Conservation (phyloP, 2,113 vertebrate genomes). For the Macrotus californicus region DNA sequence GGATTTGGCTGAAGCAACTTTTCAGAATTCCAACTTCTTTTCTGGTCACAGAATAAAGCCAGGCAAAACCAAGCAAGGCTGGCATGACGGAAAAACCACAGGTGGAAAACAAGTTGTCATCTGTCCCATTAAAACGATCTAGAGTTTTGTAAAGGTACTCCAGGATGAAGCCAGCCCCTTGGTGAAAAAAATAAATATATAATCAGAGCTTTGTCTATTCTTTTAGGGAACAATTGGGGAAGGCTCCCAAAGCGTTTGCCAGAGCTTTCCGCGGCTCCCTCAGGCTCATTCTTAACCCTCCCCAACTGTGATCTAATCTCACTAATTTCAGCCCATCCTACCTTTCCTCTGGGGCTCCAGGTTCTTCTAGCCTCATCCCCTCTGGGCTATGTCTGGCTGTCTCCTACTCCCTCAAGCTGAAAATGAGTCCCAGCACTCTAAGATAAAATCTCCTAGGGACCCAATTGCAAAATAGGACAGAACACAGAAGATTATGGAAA, state of each 20-base stretch:
- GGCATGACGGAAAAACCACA: background rate
- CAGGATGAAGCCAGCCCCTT: background rate
- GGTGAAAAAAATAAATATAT: background rate
- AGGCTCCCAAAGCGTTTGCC: background rate
- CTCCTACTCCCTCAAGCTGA: background rate
- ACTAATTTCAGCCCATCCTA: no score
- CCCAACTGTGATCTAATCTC: background rate
- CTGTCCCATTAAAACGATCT: background rate
- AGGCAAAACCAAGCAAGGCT: slow-evolving; percentile 9
- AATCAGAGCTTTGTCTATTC: background rate
- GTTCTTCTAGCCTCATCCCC: background rate
- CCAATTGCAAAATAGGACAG: background rate
- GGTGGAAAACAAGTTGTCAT: slow-evolving; percentile 15
- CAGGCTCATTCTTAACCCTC: background rate
- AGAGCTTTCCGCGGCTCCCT: background rate
- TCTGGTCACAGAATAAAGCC: slow-evolving; percentile 32
- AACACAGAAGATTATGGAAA: background rate
- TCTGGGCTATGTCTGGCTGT: background rate
- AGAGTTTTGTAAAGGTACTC: background rate
- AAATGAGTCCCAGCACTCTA: background rate
- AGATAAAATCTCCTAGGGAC: background rate
- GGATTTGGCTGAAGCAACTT: slow-evolving; percentile 38
- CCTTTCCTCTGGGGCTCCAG: background rate
- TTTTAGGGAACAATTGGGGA: background rate
- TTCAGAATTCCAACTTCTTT: slow-evolving; percentile 47